These are phyloP conservation scores for Aix galericulata DNA, from an alignment of 2,113 vertebrate genomes.

Conservation along the genomic window DNA sequence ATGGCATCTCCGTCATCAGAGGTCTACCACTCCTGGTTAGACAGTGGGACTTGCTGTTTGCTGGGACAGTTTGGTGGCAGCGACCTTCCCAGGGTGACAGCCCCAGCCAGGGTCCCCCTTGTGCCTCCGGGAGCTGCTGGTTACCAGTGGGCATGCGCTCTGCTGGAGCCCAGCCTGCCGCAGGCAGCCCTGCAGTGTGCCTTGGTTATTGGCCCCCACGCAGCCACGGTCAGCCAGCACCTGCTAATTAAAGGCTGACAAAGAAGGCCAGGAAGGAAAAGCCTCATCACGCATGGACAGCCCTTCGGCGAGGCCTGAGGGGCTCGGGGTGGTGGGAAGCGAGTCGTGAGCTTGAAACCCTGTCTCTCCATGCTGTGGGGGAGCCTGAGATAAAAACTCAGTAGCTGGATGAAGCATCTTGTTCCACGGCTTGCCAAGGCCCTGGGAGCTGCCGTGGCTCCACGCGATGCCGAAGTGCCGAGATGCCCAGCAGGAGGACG, in stretches of 20 bases:
- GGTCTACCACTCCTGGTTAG: neutral
- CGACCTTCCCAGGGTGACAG: fast-evolving
- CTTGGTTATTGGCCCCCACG: neutral
- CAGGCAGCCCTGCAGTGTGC: neutral
- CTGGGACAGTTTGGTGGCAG: neutral
- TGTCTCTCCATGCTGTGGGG: neutral
- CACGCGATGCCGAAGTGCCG: neutral
- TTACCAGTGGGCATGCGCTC: fast-evolving
- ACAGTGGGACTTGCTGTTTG: neutral
- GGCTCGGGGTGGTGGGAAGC: neutral
- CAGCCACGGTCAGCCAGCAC: neutral
- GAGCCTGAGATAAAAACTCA: neutral
- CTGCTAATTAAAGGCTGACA: neutral
- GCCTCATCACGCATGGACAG: neutral
- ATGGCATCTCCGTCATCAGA: neutral
- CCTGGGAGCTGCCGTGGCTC: neutral
- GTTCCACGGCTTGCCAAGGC: neutral
- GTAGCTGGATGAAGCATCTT: neutral
- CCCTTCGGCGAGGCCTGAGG: neutral
- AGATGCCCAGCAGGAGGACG: neutral
- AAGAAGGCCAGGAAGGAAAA: neutral
- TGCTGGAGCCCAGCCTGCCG: neutral
- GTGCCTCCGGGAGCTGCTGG: fast-evolving
- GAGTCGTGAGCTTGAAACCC: neutral
- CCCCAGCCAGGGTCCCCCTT: neutral